A percentile compares a stretch with the other conserved stretches of the same genome.
Conservation (phyloP, 2,113 vertebrate species). For the Colistium nudipinnis region DNA sequence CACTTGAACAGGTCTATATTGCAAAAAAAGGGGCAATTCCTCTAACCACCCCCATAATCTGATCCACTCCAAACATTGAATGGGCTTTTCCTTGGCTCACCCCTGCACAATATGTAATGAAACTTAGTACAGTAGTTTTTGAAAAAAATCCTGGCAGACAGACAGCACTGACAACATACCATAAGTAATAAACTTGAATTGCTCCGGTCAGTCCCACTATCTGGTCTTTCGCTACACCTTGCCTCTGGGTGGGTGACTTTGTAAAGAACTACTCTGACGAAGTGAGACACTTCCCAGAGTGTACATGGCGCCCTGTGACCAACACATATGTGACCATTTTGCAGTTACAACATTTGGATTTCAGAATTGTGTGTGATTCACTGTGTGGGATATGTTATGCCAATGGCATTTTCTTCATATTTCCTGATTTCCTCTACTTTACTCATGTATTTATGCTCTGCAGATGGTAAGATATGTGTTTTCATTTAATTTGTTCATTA, state of each 20-base stretch:
- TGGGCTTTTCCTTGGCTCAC: too few species aligned
- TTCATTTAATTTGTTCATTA: not conserved
- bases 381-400: not conserved
- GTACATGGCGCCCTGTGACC: not conserved
- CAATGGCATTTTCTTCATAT: conserved; percentile 24
- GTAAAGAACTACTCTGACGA: not conserved
- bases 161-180: too few species aligned
- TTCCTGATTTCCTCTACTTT: conserved; percentile 11
- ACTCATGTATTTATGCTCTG: conserved; percentile 7
- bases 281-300: not conserved
- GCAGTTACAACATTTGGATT: not conserved
- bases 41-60: too few species aligned
- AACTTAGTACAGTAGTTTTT: too few species aligned
- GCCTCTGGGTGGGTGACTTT: not conserved
- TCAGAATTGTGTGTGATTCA: not conserved
- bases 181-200: not conserved
- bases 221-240: not conserved
- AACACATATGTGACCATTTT: not conserved
- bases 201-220: not conserved
- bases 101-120: too few species aligned
- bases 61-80: too few species aligned
- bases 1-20: too few species aligned
- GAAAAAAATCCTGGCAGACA: too few species aligned
- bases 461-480: conserved; percentile 26
- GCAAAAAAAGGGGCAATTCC: too few species aligned